phyloP scores from a whole-genome alignment of 2,113 vertebrate species.

The Nestor notabilis region DNA sequence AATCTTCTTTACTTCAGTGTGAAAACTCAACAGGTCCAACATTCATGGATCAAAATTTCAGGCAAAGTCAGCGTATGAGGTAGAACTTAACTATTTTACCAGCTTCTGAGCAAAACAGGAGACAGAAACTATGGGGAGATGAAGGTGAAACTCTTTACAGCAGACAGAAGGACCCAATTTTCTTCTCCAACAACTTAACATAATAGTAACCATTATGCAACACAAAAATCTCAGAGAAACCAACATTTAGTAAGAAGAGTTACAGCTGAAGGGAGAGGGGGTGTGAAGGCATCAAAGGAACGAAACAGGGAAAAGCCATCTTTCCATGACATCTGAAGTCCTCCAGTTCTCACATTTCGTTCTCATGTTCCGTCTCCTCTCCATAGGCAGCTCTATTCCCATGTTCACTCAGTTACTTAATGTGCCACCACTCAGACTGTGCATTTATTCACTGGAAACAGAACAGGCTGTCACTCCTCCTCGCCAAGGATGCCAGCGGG shows the following conservation, averaged over 20 bases:
- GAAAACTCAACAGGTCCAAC: constrained; percentile 18
- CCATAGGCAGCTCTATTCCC: neutral
- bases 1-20: neutral
- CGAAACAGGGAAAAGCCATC: neutral
- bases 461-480: neutral
- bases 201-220: neutral
- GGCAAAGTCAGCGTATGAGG: neutral
- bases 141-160: neutral
- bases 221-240: neutral
- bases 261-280: neutral
- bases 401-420: neutral
- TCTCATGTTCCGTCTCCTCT: neutral
- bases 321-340: neutral
- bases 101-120: neutral
- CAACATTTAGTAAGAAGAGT: neutral
- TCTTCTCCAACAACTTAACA: neutral
- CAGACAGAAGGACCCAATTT: neutral
- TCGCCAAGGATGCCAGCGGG: accelerated
- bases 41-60: neutral
- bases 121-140: neutral
- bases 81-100: neutral
- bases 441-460: neutral
- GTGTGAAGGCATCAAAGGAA: neutral
- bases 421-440: accelerated
- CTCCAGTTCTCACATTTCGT: neutral